Conservation (phyloP, 2,113 vertebrate genomes). For the Zapus hudsonius region DNA sequence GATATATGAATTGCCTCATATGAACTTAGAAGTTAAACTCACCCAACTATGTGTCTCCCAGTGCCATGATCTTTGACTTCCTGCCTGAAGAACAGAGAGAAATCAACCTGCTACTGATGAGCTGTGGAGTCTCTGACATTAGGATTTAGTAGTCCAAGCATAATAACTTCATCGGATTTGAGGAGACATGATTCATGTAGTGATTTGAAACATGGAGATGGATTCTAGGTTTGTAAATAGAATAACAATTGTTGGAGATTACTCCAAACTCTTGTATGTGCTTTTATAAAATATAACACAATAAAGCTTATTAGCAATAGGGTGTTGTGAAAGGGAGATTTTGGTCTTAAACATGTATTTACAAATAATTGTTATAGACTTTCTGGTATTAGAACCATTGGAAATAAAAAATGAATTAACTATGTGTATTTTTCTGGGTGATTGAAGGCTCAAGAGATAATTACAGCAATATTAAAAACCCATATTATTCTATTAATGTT, state of each 20-base stretch:
- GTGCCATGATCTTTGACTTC: not conserved
- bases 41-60: not conserved
- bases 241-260: not conserved
- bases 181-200: not conserved
- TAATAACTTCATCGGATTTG: not conserved
- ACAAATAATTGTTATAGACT: not conserved
- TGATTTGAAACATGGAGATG: not conserved
- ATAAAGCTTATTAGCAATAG: not conserved
- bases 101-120: not conserved
- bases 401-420: constrained; percentile 15
- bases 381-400: constrained; percentile 47
- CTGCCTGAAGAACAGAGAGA: not conserved
- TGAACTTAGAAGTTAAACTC: not conserved
- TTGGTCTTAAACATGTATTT: not conserved
- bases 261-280: too few species aligned
- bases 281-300: not conserved
- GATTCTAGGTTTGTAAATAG: not conserved
- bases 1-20: not conserved
- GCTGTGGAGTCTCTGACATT: not conserved
- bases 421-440: constrained; percentile 1
- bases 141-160: not conserved
- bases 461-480: constrained; percentile 1
- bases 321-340: not conserved
- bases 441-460: constrained; percentile 33
- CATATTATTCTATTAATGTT: constrained; percentile 25